phyloP scores from a whole-genome alignment of 2,888 invertebrate species.

The Patella ulyssiponensis region DNA sequence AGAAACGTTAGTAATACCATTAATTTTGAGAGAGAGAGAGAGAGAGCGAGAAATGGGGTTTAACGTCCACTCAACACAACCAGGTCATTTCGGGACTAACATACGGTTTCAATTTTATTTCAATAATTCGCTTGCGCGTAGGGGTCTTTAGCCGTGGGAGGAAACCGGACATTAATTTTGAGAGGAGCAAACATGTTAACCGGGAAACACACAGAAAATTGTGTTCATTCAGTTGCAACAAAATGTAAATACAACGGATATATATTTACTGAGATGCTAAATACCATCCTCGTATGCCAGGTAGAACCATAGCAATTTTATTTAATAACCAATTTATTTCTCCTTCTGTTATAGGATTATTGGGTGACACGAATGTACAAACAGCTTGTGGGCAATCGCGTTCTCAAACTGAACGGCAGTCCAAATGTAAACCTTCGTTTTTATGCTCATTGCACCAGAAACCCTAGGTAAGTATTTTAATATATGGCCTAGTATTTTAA shows the following conservation, averaged over 20 bases:
- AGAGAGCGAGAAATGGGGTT: too few relatives aligned
- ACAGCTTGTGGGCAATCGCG: background rate
- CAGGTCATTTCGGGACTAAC: too few relatives aligned
- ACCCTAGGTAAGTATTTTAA: too few relatives aligned
- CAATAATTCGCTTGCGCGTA: too few relatives aligned
- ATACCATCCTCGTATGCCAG: background rate
- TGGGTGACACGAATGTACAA: background rate
- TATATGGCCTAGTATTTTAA: too few relatives aligned
- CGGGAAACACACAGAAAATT: background rate
- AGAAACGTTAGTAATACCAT: background rate
- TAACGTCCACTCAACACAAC: too few relatives aligned
- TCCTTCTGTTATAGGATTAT: background rate
- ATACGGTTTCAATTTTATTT: too few relatives aligned
- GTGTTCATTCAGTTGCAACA: background rate
- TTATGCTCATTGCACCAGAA: background rate
- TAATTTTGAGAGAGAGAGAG: background rate
- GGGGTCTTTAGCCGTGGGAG: too few relatives aligned
- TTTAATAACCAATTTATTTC: too few relatives aligned
- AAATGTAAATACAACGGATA: background rate
- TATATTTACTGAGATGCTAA: background rate
- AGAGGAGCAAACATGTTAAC: background rate
- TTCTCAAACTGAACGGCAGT: background rate
- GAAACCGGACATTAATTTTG: background rate
- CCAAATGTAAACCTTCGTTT: conserved; percentile 2
- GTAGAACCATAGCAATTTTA: background rate